These are phyloP conservation scores for Phenganax marumi DNA, from an alignment of 92 coral and sea anemone species.

Conservation along the genomic window DNA sequence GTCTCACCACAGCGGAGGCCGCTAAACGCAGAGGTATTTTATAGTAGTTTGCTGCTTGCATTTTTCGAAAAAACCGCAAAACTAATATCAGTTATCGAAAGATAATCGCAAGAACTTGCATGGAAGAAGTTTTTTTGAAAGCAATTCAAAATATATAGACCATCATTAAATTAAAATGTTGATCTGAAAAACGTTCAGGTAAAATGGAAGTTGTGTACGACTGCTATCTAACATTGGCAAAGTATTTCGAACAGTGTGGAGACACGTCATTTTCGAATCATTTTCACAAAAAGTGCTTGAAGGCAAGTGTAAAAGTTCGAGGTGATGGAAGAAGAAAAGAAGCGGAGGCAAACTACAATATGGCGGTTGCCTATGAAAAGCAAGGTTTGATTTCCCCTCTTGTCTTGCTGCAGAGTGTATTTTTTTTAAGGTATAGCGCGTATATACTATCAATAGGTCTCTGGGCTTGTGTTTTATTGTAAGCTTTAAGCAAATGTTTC, in stretches of 20 bases:
- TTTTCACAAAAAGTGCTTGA: constrained; percentile 77
- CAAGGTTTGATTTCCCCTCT: constrained; percentile 58
- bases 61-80: too few relatives aligned
- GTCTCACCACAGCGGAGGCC: constrained; percentile 87
- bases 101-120: too few relatives aligned
- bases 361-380: constrained; percentile 90
- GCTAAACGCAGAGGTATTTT: constrained; percentile 82
- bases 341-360: constrained; percentile 92
- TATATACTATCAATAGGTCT: too few relatives aligned
- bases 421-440: neutral
- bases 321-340: constrained; percentile 97
- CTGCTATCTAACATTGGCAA: constrained; percentile 75
- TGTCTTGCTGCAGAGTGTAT: neutral
- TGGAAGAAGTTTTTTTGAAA: too few relatives aligned
- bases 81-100: too few relatives aligned
- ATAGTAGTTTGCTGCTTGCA: too few relatives aligned
- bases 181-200: constrained; percentile 47
- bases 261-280: constrained; percentile 91
- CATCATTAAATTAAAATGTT: neutral
- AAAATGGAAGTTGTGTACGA: constrained; percentile 93
- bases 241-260: constrained; percentile 79
- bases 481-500: too few relatives aligned
- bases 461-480: neutral
- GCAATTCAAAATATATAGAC: neutral
- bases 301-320: constrained; percentile 87